A percentile compares a stretch with the other conserved stretches of the same genome.
Evolutionary conservation across 2,797 vertebrate species (phyloP).

Genomic region (Champsocephalus gunnari): DNA sequence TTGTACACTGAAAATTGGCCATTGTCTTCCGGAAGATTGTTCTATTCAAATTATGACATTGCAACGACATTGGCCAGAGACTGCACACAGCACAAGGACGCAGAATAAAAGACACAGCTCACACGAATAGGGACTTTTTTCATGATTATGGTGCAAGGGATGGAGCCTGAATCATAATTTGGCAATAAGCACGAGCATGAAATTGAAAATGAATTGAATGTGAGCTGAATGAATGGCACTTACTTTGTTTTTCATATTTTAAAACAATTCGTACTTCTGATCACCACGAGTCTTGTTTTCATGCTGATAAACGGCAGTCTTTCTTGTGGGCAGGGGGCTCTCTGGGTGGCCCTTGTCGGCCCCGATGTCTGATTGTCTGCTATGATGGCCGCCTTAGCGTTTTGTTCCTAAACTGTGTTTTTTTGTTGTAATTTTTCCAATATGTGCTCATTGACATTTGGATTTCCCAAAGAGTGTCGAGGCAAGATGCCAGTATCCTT

Average conservation of each 20-base stretch:
- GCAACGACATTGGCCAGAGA: conserved; percentile 53
- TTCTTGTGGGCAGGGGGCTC: conserved; percentile 38
- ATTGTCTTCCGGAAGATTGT: conserved; percentile 75
- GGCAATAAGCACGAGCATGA: conserved; percentile 37
- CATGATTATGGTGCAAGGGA: conserved; percentile 33
- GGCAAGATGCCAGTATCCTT: conserved; percentile 73
- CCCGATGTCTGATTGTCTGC: conserved; percentile 20
- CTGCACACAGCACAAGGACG: conserved; percentile 56
- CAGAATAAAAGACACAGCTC: conserved; percentile 39
- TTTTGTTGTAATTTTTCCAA: conserved; percentile 75
- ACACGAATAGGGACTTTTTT: conserved; percentile 39
- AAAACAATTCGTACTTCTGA: conserved; percentile 58
- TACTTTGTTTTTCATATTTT: conserved; percentile 56
- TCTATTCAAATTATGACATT: conserved; percentile 73
- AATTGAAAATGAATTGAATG: conserved; percentile 58
- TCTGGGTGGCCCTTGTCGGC: conserved; percentile 36
- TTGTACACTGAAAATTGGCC: conserved; percentile 71
- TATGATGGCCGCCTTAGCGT: conserved; percentile 38
- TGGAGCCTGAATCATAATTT: conserved; percentile 55
- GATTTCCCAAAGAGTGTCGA: conserved; percentile 73
- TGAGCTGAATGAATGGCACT: conserved; percentile 45
- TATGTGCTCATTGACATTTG: conserved; percentile 82
- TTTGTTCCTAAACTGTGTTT: conserved; percentile 56
- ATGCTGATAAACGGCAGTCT: conserved; percentile 63
- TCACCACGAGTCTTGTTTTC: conserved; percentile 60